phyloP scores from a whole-genome alignment of 2,797 vertebrate genomes.

The Clamator glandarius region DNA sequence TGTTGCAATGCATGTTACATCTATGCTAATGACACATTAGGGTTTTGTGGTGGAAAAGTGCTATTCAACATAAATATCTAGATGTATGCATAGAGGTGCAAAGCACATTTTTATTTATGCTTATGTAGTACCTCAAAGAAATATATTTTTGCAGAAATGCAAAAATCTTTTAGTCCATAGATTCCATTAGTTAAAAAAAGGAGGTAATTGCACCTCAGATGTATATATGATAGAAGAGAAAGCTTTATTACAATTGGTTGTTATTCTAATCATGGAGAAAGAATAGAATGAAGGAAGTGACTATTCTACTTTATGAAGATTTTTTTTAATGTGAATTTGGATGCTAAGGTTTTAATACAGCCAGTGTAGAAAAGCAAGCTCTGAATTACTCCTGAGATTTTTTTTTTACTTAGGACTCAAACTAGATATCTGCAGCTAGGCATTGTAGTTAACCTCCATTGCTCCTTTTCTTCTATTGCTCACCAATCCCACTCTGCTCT shows the following conservation, averaged over 20 bases:
- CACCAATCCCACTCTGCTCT: background rate
- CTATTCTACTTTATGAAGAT: background rate
- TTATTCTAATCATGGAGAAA: background rate
- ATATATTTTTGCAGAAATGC: background rate
- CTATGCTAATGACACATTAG: background rate
- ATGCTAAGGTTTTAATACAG: background rate
- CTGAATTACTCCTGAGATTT: background rate
- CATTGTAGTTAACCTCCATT: background rate
- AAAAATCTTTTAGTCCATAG: background rate
- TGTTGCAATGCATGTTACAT: background rate
- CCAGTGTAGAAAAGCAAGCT: background rate
- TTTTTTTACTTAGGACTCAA: background rate
- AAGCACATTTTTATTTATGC: background rate
- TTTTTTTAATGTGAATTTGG: background rate
- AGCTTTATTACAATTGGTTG: background rate
- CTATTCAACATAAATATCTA: background rate
- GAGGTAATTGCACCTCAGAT: background rate
- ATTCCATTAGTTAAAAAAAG: background rate
- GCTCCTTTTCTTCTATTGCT: background rate
- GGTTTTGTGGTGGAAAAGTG: background rate
- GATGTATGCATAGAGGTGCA: background rate
- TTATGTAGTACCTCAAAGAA: background rate
- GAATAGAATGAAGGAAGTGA: background rate
- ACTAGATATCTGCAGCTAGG: background rate
- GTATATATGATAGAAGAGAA: background rate